These are phyloP conservation scores for Crocodylus rhombifer DNA, from an alignment of 2,797 vertebrate genomes.

Conservation along the genomic window DNA sequence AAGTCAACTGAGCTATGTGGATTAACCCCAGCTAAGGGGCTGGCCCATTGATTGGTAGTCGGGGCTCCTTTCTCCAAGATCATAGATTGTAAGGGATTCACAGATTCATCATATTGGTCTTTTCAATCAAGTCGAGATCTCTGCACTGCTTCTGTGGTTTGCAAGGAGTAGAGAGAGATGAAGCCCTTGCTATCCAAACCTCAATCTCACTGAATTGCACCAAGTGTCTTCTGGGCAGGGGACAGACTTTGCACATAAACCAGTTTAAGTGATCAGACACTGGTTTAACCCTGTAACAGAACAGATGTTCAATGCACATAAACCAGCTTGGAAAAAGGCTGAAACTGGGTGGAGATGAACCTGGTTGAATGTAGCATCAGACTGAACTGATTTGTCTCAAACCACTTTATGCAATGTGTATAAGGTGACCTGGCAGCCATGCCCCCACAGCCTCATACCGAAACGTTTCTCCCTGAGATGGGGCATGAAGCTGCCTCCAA, in stretches of 20 bases:
- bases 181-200: neutral
- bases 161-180: neutral
- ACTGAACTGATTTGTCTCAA: too few relatives aligned
- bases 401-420: too few relatives aligned
- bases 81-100: neutral
- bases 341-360: too few relatives aligned
- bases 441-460: neutral
- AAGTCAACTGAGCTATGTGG: neutral
- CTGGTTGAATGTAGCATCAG: too few relatives aligned
- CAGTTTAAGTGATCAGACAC: neutral
- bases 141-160: neutral
- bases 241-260: neutral
- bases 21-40: conserved; percentile 30
- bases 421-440: neutral
- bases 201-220: neutral
- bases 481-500: neutral
- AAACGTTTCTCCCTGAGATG: neutral
- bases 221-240: neutral
- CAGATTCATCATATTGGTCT: neutral
- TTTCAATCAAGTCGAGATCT: neutral
- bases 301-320: too few relatives aligned
- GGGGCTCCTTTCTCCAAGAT: neutral
- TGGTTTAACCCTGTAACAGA: too few relatives aligned
- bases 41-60: neutral
- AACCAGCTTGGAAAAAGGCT: too few relatives aligned